phyloP scores from a whole-genome alignment of 2,113 vertebrate genomes.

The Hippocampus barbouri region DNA sequence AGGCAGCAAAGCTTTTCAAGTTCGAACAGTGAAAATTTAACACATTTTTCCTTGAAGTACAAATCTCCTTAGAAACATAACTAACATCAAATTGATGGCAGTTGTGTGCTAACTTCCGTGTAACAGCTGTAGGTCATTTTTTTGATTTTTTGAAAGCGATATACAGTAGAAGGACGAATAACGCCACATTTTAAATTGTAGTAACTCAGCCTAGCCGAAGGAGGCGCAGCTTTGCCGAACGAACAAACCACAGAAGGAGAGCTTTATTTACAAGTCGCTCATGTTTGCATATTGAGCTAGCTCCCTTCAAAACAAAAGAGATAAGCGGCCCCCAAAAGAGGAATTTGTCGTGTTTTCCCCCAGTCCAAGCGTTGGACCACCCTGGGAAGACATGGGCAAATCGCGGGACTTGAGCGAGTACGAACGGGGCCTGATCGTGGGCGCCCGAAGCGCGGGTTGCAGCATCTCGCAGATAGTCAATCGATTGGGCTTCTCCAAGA shows the following conservation, averaged over 20 bases:
- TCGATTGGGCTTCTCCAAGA: constrained; percentile 30
- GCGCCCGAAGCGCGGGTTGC: constrained; percentile 20
- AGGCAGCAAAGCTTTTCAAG: too few relatives aligned
- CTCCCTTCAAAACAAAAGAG: not conserved
- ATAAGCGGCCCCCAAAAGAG: not conserved
- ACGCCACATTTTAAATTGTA: not conserved
- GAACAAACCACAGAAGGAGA: not conserved
- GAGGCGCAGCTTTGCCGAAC: not conserved
- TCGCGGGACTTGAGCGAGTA: constrained; percentile 34
- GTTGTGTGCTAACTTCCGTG: too few relatives aligned
- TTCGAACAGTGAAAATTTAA: too few relatives aligned
- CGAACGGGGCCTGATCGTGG: constrained; percentile 38
- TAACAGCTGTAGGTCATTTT: too few relatives aligned
- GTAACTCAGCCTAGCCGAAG: not conserved
- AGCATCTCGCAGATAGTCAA: constrained; percentile 26
- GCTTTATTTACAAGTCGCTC: not conserved
- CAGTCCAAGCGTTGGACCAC: not conserved
- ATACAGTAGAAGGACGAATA: too few relatives aligned
- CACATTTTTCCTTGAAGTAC: too few relatives aligned
- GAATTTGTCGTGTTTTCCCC: not conserved
- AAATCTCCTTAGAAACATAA: too few relatives aligned
- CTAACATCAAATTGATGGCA: too few relatives aligned
- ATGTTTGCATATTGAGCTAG: not conserved
- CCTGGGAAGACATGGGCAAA: constrained; percentile 28
- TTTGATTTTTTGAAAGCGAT: too few relatives aligned